Conservation (phyloP, 1,140 invertebrate genomes). For the Heterodera schachtii region DNA sequence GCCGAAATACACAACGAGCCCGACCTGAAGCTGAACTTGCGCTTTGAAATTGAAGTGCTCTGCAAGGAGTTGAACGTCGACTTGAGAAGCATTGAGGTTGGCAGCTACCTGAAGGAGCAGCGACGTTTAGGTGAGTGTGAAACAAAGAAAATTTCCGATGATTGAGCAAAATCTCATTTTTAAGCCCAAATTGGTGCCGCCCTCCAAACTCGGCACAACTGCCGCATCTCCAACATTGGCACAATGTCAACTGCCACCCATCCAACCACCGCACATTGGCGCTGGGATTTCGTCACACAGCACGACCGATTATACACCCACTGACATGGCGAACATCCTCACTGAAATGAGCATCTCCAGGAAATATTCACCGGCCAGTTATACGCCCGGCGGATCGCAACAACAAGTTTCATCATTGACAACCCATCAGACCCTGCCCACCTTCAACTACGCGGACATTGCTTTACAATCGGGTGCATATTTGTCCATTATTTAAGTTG, state of each 20-base stretch:
- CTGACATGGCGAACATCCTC: not conserved
- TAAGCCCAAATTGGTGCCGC: conserved; percentile 35
- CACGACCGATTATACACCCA: not conserved
- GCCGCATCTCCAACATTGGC: conserved; percentile 35
- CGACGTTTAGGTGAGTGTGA: conserved; percentile 41
- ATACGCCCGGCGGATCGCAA: not conserved
- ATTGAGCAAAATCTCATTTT: not conserved
- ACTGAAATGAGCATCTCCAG: conserved; percentile 9
- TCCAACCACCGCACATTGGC: not conserved
- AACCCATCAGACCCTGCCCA: not conserved
- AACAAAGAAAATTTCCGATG: too few relatives aligned
- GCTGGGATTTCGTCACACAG: not conserved
- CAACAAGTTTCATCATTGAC: not conserved
- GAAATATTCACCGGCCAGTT: not conserved
- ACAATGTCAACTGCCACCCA: not conserved
- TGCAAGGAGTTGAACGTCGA: conserved; percentile 92
- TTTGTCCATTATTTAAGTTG: too few relatives aligned
- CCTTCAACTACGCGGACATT: conserved; percentile 22
- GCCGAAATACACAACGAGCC: conserved; percentile 93
- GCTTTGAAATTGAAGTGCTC: conserved; percentile 98
- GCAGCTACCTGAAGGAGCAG: conserved; percentile 63
- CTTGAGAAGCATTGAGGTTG: conserved; percentile 71
- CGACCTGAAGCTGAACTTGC: conserved; percentile 89
- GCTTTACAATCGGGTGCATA: not conserved
- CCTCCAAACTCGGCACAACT: conserved; percentile 23